phyloP scores from a whole-genome alignment of 2,113 vertebrate genomes.

The Chaetodon auriga region DNA sequence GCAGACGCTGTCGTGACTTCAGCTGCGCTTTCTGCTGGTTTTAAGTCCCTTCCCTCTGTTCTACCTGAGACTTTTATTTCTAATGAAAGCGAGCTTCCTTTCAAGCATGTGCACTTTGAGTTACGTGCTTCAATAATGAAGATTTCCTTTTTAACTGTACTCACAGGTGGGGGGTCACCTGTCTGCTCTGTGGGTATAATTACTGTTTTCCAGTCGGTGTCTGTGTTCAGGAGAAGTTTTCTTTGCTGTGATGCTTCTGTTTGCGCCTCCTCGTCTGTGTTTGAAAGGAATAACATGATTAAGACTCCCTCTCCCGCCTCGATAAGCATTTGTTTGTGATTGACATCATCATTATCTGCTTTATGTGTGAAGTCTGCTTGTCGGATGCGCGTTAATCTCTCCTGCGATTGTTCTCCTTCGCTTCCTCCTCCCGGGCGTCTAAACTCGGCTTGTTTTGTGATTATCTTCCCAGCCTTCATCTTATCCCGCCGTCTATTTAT shows the following conservation, averaged over 20 bases:
- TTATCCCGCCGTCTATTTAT: constrained; percentile 16
- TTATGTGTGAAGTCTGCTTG: background rate
- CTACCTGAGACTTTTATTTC: background rate
- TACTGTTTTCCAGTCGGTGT: constrained; percentile 22
- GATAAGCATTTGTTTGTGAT: constrained; percentile 6
- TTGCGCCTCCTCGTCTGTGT: background rate
- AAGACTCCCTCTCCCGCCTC: constrained; percentile 25
- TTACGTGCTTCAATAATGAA: background rate
- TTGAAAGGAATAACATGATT: constrained; percentile 24
- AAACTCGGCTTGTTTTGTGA: constrained; percentile 30
- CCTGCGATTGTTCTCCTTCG: background rate
- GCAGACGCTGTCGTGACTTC: constrained; percentile 1
- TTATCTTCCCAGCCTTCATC: constrained; percentile 11
- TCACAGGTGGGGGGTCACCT: background rate
- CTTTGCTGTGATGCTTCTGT: background rate
- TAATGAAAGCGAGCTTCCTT: background rate
- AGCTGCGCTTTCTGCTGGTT: constrained; percentile 9
- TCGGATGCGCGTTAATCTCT: constrained; percentile 5
- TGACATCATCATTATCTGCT: constrained; percentile 22
- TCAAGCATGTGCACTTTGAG: constrained; percentile 18
- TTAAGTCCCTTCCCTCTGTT: background rate
- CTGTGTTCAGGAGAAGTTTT: constrained; percentile 7
- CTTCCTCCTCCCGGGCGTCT: background rate
- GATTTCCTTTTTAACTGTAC: background rate
- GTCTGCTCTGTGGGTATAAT: background rate